phyloP scores from a whole-genome alignment of 2,113 vertebrate species.

The Mustela nigripes region DNA sequence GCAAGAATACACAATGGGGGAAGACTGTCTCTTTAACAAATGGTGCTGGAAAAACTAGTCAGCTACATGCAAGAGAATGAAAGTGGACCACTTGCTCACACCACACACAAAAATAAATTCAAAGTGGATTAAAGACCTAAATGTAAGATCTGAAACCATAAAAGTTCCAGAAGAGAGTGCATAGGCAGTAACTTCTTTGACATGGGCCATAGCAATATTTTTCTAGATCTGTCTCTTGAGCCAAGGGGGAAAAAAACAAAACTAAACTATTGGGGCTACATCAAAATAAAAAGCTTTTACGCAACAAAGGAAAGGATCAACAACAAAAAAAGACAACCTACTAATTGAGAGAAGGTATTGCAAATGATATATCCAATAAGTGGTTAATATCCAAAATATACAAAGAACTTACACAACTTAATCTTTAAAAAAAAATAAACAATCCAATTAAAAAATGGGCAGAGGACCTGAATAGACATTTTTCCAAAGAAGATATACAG shows the following conservation, averaged over 20 bases:
- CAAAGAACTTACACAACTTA: not conserved
- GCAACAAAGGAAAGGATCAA: not conserved
- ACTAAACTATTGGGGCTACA: not conserved
- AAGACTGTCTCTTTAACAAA: not conserved
- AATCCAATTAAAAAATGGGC: not conserved
- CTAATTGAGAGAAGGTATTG: not conserved
- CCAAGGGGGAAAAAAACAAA: not conserved
- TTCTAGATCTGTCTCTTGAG: not conserved
- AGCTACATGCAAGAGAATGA: not conserved
- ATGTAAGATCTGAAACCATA: not conserved
- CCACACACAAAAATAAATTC: not conserved
- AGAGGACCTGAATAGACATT: not conserved
- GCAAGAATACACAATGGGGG: not conserved
- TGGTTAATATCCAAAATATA: not conserved
- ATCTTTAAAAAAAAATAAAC: not conserved
- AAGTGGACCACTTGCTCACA: not conserved
- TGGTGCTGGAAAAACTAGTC: not conserved
- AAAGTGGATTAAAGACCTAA: not conserved
- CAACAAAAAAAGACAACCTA: not conserved
- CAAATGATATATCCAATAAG: not conserved
- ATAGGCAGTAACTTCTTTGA: not conserved
- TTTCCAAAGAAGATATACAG: not conserved
- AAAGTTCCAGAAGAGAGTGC: not conserved
- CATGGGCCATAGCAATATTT: not conserved
- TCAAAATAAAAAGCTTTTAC: not conserved